phyloP scores from a whole-genome alignment of 2,797 vertebrate species.

The Sylvia borin region DNA sequence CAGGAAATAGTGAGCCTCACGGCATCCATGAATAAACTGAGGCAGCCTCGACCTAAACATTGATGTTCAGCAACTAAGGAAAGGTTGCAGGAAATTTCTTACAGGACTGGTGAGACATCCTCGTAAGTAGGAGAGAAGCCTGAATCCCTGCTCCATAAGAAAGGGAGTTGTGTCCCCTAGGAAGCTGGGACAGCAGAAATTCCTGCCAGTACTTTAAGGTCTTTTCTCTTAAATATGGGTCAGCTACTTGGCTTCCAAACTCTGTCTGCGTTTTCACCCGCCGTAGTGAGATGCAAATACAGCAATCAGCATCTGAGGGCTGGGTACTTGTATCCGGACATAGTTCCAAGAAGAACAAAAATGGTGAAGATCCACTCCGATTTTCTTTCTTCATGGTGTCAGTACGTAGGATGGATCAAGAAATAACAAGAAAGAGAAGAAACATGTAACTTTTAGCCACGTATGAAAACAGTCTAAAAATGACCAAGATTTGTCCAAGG shows the following conservation, averaged over 20 bases:
- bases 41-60: neutral
- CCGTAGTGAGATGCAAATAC: neutral
- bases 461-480: neutral
- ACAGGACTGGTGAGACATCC: neutral
- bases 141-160: neutral
- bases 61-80: neutral
- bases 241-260: neutral
- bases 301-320: accelerated
- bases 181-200: neutral
- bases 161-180: neutral
- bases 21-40: neutral
- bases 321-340: no score
- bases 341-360: neutral
- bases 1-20: neutral
- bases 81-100: neutral
- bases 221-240: neutral
- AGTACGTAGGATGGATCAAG: neutral
- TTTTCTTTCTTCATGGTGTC: neutral
- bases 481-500: neutral
- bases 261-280: neutral
- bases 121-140: neutral
- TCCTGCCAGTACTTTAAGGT: neutral
- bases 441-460: neutral
- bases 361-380: neutral
- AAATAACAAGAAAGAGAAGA: neutral